Conservation (phyloP, 2,113 vertebrate species). For the Psittacula cyanocephala region DNA sequence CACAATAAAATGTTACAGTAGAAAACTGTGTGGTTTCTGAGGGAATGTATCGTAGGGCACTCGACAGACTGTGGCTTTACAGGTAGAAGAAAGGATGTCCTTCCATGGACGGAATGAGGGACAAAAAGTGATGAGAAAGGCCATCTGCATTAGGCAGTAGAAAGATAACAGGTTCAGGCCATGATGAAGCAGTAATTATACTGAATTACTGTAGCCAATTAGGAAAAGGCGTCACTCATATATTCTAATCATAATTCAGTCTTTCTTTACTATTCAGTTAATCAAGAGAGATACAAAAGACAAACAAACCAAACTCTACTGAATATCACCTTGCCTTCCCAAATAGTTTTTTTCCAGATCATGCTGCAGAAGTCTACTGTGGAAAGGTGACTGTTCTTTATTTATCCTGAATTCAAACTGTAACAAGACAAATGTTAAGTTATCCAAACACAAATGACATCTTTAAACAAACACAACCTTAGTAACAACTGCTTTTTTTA, state of each 20-base stretch:
- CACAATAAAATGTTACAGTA: background rate
- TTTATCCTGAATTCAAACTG: constrained; percentile 79
- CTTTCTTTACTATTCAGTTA: background rate
- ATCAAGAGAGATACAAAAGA: background rate
- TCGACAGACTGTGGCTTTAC: background rate
- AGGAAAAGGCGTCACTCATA: background rate
- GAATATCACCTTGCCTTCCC: constrained; percentile 74
- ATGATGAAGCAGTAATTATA: background rate
- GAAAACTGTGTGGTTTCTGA: background rate
- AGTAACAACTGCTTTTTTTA: background rate
- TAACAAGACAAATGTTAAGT: constrained; percentile 19
- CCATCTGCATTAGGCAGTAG: background rate
- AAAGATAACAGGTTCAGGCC: fast-evolving
- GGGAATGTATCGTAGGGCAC: fast-evolving
- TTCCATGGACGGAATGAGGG: background rate
- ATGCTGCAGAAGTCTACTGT: constrained; percentile 75
- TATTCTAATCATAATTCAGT: background rate
- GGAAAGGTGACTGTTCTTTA: constrained; percentile 73
- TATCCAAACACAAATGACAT: background rate
- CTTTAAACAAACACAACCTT: background rate
- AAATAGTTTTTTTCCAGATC: constrained; percentile 78
- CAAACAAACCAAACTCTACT: background rate
- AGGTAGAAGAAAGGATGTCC: background rate
- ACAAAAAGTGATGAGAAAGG: background rate
- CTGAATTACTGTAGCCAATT: background rate